Evolutionary conservation across 2,113 vertebrate species (phyloP), one percentile per base, ranked within the genome.

Genomic region (Phylloscopus trochiloides): DNA sequence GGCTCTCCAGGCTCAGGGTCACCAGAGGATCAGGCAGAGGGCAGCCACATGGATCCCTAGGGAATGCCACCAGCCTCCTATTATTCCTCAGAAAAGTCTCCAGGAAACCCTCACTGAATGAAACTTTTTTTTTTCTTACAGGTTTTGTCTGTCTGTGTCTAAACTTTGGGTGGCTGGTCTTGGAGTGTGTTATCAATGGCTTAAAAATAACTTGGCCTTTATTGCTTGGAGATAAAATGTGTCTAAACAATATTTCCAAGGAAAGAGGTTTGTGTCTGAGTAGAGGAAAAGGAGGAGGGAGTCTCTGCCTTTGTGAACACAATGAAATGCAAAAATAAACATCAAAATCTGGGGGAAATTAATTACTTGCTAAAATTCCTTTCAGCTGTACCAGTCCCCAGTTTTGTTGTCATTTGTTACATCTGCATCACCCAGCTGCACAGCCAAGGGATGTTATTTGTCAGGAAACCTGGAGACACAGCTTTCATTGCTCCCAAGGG

Each of bases 11-110:
- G 95, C 95, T 88, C 42, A 28, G 75, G 84, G 82, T 50, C 84
- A 36, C 71, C 42, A 7, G 73, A 55, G 90, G 74, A 97, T 95
- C 97, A 94, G 81, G 75, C 66, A 87, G 48, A 90, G 90, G 83
- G 96, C 82, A 92, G 83, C 73, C 92, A 5, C 78, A 61, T 0
- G 4, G 68, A 58, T 95, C 71, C 75, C 34, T 45, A 47, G 91
- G 67, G 73, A 95, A 61, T 10, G 50, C 36, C 68, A 50, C 51
- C 81, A 73, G 72, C 45, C 19, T 55, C 32, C 40, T 1, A 0
- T 6, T 28, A 18, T 32, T 82, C 78, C 75, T 61, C 70, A 63
- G 74, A 70, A 76, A 79, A 66, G 32, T 55, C 43, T 92, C 48
- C 75, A 42, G 52, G 45, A 90, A 86, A 54, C 28, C 17, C 24